These are phyloP conservation scores for Schlechtendalia chinensis DNA, from an alignment of 1,140 invertebrate species.

Conservation along the genomic window DNA sequence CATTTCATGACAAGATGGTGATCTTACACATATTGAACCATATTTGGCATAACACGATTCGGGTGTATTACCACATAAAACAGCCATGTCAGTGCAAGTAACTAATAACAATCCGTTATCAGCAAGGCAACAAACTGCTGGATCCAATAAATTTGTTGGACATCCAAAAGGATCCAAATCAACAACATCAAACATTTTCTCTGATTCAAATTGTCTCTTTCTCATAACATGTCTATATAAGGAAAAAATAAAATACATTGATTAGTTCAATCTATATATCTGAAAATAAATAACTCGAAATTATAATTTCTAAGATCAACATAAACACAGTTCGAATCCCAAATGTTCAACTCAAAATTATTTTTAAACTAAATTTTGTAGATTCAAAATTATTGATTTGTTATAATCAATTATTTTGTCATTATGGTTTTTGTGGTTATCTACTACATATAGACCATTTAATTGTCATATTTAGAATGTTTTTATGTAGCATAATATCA, in stretches of 20 bases:
- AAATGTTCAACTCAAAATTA: too few species aligned
- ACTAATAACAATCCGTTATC: constrained; percentile 85
- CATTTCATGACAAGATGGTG: constrained; percentile 93
- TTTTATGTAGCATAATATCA: too few species aligned
- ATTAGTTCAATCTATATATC: too few species aligned
- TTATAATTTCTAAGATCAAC: too few species aligned
- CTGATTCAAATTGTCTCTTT: constrained; percentile 56
- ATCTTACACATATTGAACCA: constrained; percentile 82
- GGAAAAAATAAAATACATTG: background rate
- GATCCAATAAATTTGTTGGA: constrained; percentile 88
- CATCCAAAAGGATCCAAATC: constrained; percentile 98
- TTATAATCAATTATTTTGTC: too few species aligned
- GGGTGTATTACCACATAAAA: constrained; percentile 90
- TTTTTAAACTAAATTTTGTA: too few species aligned
- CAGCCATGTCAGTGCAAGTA: constrained; percentile 97
- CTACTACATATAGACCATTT: too few species aligned
- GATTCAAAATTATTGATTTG: too few species aligned
- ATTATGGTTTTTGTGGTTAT: too few species aligned
- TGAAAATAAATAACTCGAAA: too few species aligned
- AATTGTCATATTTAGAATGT: too few species aligned
- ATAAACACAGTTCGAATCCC: too few species aligned
- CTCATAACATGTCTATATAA: constrained; percentile 53
- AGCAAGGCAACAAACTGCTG: constrained; percentile 77
- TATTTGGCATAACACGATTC: constrained; percentile 96
- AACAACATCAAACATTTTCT: constrained; percentile 75